Base-by-base conservation (phyloP, 2,888 invertebrate genomes). In the Apamea crenata region DNA sequence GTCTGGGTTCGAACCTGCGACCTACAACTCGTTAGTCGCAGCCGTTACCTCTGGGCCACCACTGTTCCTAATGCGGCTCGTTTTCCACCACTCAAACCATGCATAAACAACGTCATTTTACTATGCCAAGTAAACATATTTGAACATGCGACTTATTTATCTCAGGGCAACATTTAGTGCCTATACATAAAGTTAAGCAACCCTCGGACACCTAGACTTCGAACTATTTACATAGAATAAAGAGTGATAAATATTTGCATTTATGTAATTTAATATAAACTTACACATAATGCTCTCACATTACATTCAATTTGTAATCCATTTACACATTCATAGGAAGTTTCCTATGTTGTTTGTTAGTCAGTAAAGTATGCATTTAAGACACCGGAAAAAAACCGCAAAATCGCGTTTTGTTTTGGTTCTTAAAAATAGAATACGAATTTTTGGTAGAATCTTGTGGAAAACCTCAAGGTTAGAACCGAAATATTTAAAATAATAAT, bases 141-240 rank as follows among this genome's bases (percentile, higher is more conserved):
- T 59, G 14, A 44, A n/a, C 25, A 32, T 32, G 16, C 5, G 8
- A 16, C 12, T 16, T 70, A 67, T 77, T 50, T 67, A 44, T 53
- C 59, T 53, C 32, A 36, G 50, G 50, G 21, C 25, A 14, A 53
- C 29, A n/a, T 44, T 40, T 67, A 67, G 66, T 76, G 47, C 2
- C 21, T 59, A 67, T n/a, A n/a, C n/a, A n/a, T 61, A 67, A 56
- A 29, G 12, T 32, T 50, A 50, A 0, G 16, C 59, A 83, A n/a
- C 83, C 44, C 18, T 44, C 47, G 5, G 7, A 32, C 29, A 66
- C 40, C 50, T 83, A 83, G 67, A 83, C 67, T 77, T 83, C 44
- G 67, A 3, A 77, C 67, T 59, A 50, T 66, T 83, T n/a, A 59
- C 32, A 8, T 36, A 29, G 2, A 40, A 61, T 16, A 32, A n/a